Base-by-base conservation (phyloP, 2,888 invertebrate species). In the Amaurobius ferox region DNA sequence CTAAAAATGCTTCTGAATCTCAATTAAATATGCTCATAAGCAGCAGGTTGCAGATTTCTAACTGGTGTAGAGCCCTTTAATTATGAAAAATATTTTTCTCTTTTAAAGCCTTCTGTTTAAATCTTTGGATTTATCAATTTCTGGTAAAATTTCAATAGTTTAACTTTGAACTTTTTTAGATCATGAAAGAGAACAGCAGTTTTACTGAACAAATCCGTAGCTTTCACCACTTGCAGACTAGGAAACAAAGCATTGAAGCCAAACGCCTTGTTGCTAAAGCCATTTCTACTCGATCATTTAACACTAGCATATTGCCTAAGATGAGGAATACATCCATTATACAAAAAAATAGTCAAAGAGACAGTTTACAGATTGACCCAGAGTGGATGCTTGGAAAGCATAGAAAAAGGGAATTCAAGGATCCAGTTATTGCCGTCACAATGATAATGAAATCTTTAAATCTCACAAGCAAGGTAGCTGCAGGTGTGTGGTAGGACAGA, bases 311-410 rank as follows among this genome's bases (percentile, higher is more conserved):
- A 2, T 32, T 32, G 13, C 0, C 32, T 19, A 7, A n/a, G 0
- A 32, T 6, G 3, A 13, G 30, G 6, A 77, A 32, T n/a, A 72
- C 28, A 5, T 40, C 16, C 2, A n/a, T n/a, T 3, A 28, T 16
- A 44, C 6, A 19, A 13, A n/a, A n/a, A n/a, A n/a, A n/a, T n/a
- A n/a, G 35, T n/a, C 19, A 48, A 3, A 76, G 72, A 35, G 78
- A 72, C 6, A 77, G 78, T 40, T 1, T 68, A 7, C n/a, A 48
- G 16, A 87, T 80, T 16, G 74, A 77, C 11, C 87, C 87, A 26
- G 80, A 87, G 2, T 87, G 87, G 87, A 23, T 77, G n/a, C 40
- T 77, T 11, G 80, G 77, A 9, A 64, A 35, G 13, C 55, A 62
- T 1, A 32, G 70, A 28, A 55, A 9, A 9, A n/a, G 80, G 44